Base-by-base conservation (phyloP, 2,888 invertebrate species). In the Perithous albicinctus region DNA sequence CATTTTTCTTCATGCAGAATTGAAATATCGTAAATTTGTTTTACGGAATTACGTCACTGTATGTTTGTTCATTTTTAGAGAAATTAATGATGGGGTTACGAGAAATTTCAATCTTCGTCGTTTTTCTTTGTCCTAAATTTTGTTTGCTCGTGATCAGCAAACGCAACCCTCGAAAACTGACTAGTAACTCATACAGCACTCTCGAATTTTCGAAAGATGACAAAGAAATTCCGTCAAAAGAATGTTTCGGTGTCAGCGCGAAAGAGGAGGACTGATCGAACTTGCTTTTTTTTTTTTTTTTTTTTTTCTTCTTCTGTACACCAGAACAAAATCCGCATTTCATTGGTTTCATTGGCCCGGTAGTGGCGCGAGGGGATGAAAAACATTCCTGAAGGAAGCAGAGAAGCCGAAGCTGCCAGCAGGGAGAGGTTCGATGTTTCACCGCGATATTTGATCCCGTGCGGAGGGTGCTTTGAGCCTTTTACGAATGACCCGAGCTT, bases 381-480 rank as follows among this genome's bases (percentile, higher is more conserved):
- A 77, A 77, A 77, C 61, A 69, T 69, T 77, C 69, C 69, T 63
- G 51, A 61, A 69, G 51, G 38, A 26, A 15, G 59, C 1, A 5
- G 12, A 35, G 29, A 48, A 41, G 41, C 18, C 12, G 38, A 35
- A 35, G 46, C 29, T 20, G 32, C 38, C 29, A n/a, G 26, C 4
- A 8, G n/a, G 29, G 15, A 6, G 20, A 48, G 26, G 35, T 23
- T 20, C 32, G 43, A 32, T 61, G 12, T 54, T 15, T 12, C 73
- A 51, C 35, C 35, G 32, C 6, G 63, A 77, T 51, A 69, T 77
- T 63, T 61, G 61, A 77, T 77, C 26, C 32, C 15, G 29, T 32
- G 46, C 12, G 46, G 51, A 38, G 41, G 29, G 12, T 61, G 69
- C 32, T 69, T 46, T 29, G 48, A 18, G 29, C 56, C 59, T 77